These are phyloP conservation scores for Heliconius hortense DNA, from an alignment of 2,888 invertebrate genomes.

Conservation along the genomic window DNA sequence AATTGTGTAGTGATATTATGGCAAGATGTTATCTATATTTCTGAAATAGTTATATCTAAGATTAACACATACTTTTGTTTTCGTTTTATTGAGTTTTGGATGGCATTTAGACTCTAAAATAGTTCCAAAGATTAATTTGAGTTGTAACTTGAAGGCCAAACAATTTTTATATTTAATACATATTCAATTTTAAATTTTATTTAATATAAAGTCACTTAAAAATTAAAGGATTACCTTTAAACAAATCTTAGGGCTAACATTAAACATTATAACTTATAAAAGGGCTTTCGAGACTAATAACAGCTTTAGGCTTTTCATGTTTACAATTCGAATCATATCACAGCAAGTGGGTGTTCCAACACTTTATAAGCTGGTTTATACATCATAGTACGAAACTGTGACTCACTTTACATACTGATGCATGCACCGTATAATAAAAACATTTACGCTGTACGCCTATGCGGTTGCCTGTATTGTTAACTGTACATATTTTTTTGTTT, in stretches of 20 bases:
- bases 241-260: not conserved
- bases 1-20: not conserved
- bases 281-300: not conserved
- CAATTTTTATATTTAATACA: not conserved
- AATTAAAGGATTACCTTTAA: not conserved
- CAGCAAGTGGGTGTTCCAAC: constrained; percentile 29
- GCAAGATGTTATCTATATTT: not conserved
- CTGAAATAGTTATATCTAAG: not conserved
- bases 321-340: constrained; percentile 31
- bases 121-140: not conserved
- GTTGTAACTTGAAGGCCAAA: not conserved
- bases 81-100: not conserved
- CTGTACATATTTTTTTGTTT: constrained; percentile 23
- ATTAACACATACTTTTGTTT: not conserved
- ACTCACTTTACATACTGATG: constrained; percentile 39
- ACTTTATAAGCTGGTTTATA: constrained; percentile 30
- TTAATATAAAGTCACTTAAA: not conserved
- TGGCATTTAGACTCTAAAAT: too few species aligned
- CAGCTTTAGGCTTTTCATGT: not conserved
- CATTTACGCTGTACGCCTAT: constrained; percentile 27
- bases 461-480: constrained; percentile 29
- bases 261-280: not conserved
- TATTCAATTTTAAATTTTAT: too few species aligned
- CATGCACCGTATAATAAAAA: constrained; percentile 32
- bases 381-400: constrained; percentile 34